Evolutionary conservation across 1,140 invertebrate genomes (phyloP), one percentile per base, ranked within the genome.

Genomic region (Euborellia annulipes): DNA sequence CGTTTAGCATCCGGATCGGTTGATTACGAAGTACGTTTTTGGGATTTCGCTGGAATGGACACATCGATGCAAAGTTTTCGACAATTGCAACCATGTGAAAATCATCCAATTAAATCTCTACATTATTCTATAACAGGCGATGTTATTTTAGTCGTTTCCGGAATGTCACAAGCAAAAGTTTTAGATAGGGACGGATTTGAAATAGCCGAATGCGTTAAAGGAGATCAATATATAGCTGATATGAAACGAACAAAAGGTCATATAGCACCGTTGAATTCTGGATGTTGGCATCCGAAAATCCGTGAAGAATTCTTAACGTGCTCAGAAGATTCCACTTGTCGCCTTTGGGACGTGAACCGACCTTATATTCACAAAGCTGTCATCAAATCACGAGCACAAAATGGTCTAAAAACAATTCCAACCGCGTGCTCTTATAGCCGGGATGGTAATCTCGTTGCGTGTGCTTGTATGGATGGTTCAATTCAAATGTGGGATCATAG

Each of bases 41-140:
- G 90, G 89, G 94, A 98, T 66, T 98, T 98, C 72, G 84, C 88
- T 46, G 93, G 93, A 7, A 97, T 98, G 91, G 92, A 98, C 63
- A 73, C 82, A 0, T 78, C 81, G 1, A 72, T 95, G 65, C 73
- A 83, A 42, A 86, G 86, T 50, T 98, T 97, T 59, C 72, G 94
- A n/a, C 85, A 82, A 0, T 64, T 96, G 6, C 78, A 84, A 51
- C 94, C 94, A 0, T 94, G 88, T 64, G 93, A 96, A 62, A 89
- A 91, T 22, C 89, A 98, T 66, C 88, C 89, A 0, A 93, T 98
- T 27, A 83, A 82, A 55, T 75, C 76, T 43, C 57, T 98, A 0
- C 82, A 93, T 48, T 98, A 95, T 62, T 95, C 89, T 0, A 75
- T 75, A 0, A 97, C 90, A 1, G 94, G 94, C 0, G 96, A 98